Evolutionary conservation across 2,797 vertebrate genomes (phyloP), one percentile per base, ranked within the genome.

Genomic region (Synaphobranchus kaupii): DNA sequence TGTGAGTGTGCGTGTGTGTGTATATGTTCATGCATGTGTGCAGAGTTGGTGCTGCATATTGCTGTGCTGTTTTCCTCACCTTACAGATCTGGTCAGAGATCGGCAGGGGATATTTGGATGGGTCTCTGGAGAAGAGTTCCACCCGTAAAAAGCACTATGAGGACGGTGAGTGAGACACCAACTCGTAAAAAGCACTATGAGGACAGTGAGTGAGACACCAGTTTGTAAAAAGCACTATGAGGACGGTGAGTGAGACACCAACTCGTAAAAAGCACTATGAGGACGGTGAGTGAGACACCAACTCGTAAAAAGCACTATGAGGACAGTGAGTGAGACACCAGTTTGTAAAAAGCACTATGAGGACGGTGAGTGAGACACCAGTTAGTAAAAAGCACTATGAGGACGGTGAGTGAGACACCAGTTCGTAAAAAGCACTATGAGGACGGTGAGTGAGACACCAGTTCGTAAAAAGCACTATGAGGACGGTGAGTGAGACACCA

Each of bases 21-120:
- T 22, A 1, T 63, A 25, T 56, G 9, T 10, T n/a, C 22, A 25
- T n/a, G 63, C 28, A 7, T 4, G 63, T n/a, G 63, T n/a, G 22
- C 4, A n/a, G n/a, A n/a, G n/a, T n/a, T n/a, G n/a, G n/a, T n/a
- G n/a, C n/a, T n/a, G n/a, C n/a, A n/a, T n/a, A n/a, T n/a, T n/a
- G n/a, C n/a, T n/a, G 22, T n/a, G n/a, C 71, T 13, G 31, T 84
- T 22, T 81, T 85, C 17, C 47, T 88, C 58, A 81, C 13, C n/a
- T 17, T 12, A 83, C 92, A 99, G 98, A 97, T 99, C 92, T 99
- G 98, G 98, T 97, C 97, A 2, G 98, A 99, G 93, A 98, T 99
- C 34, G 98, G 98, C 34, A 99, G 97, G 90, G 98, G 98, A 84
- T 99, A 97, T 93, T 91, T 99, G 93, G 98, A 99, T 86, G 98